phyloP scores from a whole-genome alignment of 2,888 invertebrate species.

The Anaspis maculata region DNA sequence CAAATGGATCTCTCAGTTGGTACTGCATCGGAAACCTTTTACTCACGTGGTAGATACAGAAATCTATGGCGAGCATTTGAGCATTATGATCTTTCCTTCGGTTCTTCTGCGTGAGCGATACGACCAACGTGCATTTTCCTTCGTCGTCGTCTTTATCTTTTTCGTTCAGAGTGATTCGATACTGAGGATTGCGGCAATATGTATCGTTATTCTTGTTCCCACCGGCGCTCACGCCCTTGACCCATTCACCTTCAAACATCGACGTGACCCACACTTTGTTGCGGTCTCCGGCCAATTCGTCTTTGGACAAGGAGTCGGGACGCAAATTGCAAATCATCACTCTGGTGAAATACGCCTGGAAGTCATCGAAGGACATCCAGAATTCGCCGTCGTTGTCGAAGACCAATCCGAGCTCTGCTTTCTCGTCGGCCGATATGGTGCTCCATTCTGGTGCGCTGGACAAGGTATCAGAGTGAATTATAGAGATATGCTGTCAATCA shows the following conservation, averaged over 20 bases:
- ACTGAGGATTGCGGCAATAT: conserved; percentile 93
- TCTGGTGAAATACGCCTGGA: conserved; percentile 68
- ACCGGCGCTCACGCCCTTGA: conserved; percentile 93
- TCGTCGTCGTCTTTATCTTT: conserved; percentile 82
- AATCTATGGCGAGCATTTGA: conserved; percentile 92
- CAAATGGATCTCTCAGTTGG: too few species aligned
- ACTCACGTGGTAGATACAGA: conserved; percentile 82
- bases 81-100: conserved; percentile 82
- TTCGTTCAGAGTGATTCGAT: conserved; percentile 67
- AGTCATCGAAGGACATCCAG: conserved; percentile 94
- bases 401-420: conserved; percentile 76
- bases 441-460: conserved; percentile 83
- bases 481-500: too few species aligned
- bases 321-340: conserved; percentile 94
- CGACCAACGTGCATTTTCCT: conserved; percentile 86
- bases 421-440: conserved; percentile 75
- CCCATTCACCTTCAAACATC: conserved; percentile 87
- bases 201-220: conserved; percentile 82
- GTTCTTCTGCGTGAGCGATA: conserved; percentile 96
- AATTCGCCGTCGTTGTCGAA: conserved; percentile 95
- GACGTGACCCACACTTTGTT: conserved; percentile 91
- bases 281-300: conserved; percentile 54
- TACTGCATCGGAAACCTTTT: too few species aligned
- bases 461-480: conserved; percentile 13
- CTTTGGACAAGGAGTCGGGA: conserved; percentile 81